Conservation (phyloP, 2,888 invertebrate species). For the Podabrus alpinus region DNA sequence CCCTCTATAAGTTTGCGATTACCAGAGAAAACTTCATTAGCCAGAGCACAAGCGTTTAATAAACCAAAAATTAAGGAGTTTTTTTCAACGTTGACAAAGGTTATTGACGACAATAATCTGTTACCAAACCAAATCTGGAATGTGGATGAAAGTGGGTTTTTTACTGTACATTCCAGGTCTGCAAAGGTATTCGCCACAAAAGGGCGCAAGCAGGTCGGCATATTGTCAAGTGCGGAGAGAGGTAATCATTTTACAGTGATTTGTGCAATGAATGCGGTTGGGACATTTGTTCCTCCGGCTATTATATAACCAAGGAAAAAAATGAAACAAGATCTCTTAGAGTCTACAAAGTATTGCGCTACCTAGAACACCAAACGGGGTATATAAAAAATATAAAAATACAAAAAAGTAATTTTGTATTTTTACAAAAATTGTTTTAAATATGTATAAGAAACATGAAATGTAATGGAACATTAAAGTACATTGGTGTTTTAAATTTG, state of each 20-base stretch:
- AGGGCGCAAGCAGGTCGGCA: conserved; percentile 18
- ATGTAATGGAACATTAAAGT: no score
- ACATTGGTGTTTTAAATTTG: no score
- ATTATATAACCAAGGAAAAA: conserved; percentile 46
- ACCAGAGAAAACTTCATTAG: neutral
- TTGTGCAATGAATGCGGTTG: conserved; percentile 41
- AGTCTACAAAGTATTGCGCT: no score
- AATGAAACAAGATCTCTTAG: conserved; percentile 37
- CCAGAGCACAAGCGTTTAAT: neutral
- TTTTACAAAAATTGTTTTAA: no score
- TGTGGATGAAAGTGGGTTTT: conserved; percentile 49
- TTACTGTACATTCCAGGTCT: conserved; percentile 51
- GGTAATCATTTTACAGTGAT: conserved; percentile 40
- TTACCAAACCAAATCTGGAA: conserved; percentile 36
- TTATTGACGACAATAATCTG: neutral
- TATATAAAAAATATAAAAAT: no score
- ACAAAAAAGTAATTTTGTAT: no score
- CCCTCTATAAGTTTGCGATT: neutral
- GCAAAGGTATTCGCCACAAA: conserved; percentile 1
- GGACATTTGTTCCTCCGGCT: conserved; percentile 41
- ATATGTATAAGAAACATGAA: no score
- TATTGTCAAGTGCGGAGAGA: conserved; percentile 49
- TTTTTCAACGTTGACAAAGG: neutral
- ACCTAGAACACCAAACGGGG: no score
- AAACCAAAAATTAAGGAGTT: neutral